Evolutionary conservation across 2,797 vertebrate species (phyloP).

Genomic region (Pempheris klunzingeri): DNA sequence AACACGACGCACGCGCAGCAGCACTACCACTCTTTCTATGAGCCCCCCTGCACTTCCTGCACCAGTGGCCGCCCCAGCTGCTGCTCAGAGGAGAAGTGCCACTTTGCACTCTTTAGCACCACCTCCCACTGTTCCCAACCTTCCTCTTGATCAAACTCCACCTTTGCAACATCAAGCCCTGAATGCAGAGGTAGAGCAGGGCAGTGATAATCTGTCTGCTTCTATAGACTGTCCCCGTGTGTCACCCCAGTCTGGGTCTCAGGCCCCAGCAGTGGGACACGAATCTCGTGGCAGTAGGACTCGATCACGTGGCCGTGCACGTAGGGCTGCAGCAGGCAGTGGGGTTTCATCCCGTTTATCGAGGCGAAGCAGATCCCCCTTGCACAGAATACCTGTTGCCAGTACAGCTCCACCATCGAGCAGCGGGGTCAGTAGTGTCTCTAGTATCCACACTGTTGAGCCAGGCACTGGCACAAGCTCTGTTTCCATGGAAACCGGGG

Average conservation of each 20-base stretch:
- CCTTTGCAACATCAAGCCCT: slow-evolving; percentile 72
- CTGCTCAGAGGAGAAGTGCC: slow-evolving; percentile 75
- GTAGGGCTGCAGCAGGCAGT: slow-evolving; percentile 80
- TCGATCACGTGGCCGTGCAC: slow-evolving; percentile 88
- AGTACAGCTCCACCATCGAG: slow-evolving; percentile 61
- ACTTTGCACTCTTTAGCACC: slow-evolving; percentile 71
- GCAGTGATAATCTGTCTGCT: slow-evolving; percentile 68
- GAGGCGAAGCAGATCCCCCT: slow-evolving; percentile 91
- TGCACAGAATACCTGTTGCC: slow-evolving; percentile 80
- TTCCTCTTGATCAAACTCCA: slow-evolving; percentile 59
- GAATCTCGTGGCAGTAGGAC: slow-evolving; percentile 88
- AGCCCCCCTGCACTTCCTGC: slow-evolving; percentile 74
- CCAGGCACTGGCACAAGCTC: slow-evolving; percentile 71
- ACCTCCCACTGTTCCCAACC: slow-evolving; percentile 46
- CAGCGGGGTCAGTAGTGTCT: slow-evolving; percentile 51
- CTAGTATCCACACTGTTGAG: slow-evolving; percentile 63
- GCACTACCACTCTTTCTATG: slow-evolving; percentile 74
- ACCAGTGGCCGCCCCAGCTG: slow-evolving; percentile 39
- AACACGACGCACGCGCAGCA: slow-evolving; percentile 85
- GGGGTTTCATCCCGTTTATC: slow-evolving; percentile 84
- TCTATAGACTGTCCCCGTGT: slow-evolving; percentile 77
- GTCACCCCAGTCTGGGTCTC: slow-evolving; percentile 78
- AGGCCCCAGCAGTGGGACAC: slow-evolving; percentile 64
- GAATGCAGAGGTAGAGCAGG: slow-evolving; percentile 70
- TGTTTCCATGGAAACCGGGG: slow-evolving; percentile 81